Conservation (phyloP, 2,888 invertebrate genomes). For the Orthonevra nobilis region DNA sequence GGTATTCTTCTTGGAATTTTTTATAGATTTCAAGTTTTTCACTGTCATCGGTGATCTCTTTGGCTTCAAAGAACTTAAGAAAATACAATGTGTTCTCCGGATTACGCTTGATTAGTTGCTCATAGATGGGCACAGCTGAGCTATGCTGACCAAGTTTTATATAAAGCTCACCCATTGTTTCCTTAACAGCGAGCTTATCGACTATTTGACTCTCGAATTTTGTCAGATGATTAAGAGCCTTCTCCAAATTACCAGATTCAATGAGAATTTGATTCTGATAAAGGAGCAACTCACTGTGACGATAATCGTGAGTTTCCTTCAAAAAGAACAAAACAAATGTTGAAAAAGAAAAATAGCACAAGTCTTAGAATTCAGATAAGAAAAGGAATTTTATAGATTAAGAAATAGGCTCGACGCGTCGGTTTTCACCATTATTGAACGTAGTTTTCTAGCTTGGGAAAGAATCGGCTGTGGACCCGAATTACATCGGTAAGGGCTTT, state of each 20-base stretch:
- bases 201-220: conserved; percentile 94
- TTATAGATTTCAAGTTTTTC: conserved; percentile 91
- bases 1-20: conserved; percentile 88
- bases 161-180: conserved; percentile 91
- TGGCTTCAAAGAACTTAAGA: conserved; percentile 91
- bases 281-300: conserved; percentile 97
- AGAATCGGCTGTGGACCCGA: no score
- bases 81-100: conserved; percentile 98
- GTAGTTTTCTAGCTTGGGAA: no score
- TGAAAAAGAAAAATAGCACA: conserved; percentile 23
- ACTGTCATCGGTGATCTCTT: conserved; percentile 86
- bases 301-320: conserved; percentile 90
- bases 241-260: conserved; percentile 93
- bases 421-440: no score
- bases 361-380: no score
- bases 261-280: conserved; percentile 98
- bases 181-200: conserved; percentile 95
- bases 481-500: no score
- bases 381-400: no score
- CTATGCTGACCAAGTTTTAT: conserved; percentile 85
- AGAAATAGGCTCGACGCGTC: no score
- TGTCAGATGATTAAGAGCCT: conserved; percentile 93
- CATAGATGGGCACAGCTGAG: conserved; percentile 91
- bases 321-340: no score
- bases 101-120: conserved; percentile 93